Evolutionary conservation across 92 coral and sea anemone genomes (phyloP).

Genomic region (Siderastrea radians): DNA sequence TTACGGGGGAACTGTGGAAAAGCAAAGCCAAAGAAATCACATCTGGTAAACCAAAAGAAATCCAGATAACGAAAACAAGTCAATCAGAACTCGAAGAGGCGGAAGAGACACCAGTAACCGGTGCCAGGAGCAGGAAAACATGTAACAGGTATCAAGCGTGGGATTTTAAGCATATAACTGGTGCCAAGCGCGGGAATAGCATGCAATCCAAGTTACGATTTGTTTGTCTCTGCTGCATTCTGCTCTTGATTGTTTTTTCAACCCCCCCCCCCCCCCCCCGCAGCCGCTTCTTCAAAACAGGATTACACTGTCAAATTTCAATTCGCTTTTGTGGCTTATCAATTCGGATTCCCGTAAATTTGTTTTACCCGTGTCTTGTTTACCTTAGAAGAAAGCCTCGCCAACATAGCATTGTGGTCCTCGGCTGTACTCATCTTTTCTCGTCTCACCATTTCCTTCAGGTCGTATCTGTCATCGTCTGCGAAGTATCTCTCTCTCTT

Average conservation of each 20-base stretch:
- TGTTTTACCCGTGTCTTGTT: background rate
- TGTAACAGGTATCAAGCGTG: background rate
- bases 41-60: background rate
- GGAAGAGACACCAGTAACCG: background rate
- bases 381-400: constrained; percentile 93
- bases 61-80: background rate
- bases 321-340: no score
- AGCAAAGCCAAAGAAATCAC: background rate
- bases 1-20: background rate
- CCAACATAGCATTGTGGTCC: constrained; percentile 90
- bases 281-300: no score
- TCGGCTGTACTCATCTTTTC: constrained; percentile 94
- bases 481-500: constrained; percentile 97
- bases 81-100: background rate
- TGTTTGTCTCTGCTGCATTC: no score
- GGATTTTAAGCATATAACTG: background rate
- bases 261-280: no score
- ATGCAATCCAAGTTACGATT: no score
- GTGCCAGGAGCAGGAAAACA: background rate
- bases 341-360: no score
- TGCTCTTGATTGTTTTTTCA: no score
- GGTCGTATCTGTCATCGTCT: constrained; percentile 92
- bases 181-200: background rate
- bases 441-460: constrained; percentile 93
- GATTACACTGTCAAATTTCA: no score